phyloP scores from a whole-genome alignment of 2,113 vertebrate genomes.

The Arothron firmamentum region DNA sequence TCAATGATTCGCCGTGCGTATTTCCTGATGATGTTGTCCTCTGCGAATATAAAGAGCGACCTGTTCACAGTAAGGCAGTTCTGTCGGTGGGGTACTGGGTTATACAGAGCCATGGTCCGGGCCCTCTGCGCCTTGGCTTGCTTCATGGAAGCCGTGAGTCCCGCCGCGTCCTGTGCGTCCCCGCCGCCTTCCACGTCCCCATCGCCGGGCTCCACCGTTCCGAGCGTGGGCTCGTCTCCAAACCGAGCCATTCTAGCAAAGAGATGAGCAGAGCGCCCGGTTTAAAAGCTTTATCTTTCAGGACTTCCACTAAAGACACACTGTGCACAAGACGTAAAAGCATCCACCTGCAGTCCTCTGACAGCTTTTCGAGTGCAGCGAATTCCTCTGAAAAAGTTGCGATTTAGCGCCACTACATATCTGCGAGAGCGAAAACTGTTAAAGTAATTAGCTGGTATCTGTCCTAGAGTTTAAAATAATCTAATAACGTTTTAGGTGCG shows the following conservation, averaged over 20 bases:
- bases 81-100: constrained; percentile 91
- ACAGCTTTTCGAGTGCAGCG: constrained; percentile 38
- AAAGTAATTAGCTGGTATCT: constrained; percentile 17
- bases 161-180: constrained; percentile 77
- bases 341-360: constrained; percentile 56
- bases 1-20: constrained; percentile 93
- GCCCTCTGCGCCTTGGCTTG: constrained; percentile 95
- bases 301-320: constrained; percentile 9
- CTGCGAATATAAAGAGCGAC: constrained; percentile 95
- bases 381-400: constrained; percentile 53
- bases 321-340: constrained; percentile 6
- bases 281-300: constrained; percentile 24
- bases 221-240: constrained; percentile 86
- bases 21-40: constrained; percentile 95
- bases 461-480: constrained; percentile 21
- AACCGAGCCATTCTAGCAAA: constrained; percentile 93
- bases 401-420: constrained; percentile 52
- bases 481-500: constrained; percentile 10
- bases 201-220: constrained; percentile 83
- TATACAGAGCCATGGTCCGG: constrained; percentile 97
- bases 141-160: constrained; percentile 82
- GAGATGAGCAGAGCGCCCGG: constrained; percentile 34
- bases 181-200: constrained; percentile 83
- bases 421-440: constrained; percentile 4
- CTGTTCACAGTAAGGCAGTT: constrained; percentile 99